Conservation (phyloP, 2,797 vertebrate species). For the Sebastolobus alascanus region DNA sequence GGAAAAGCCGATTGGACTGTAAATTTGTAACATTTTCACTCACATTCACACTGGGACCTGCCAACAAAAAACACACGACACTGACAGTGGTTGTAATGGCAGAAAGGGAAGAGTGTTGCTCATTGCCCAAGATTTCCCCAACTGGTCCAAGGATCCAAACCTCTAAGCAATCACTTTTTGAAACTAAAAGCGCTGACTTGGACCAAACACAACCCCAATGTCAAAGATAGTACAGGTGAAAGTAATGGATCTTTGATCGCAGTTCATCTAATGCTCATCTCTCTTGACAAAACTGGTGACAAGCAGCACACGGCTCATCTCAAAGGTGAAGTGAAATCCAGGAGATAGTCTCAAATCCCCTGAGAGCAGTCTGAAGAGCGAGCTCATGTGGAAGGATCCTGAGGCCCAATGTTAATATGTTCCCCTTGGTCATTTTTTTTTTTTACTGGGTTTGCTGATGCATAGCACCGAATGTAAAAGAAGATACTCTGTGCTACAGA, state of each 20-base stretch:
- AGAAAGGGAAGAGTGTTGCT: background rate
- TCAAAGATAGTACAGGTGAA: conserved; percentile 14
- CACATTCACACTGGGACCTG: background rate
- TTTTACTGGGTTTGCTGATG: background rate
- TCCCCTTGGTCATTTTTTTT: conserved; percentile 16
- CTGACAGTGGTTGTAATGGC: background rate
- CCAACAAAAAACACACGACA: background rate
- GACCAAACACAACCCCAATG: conserved; percentile 19
- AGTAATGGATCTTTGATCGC: background rate
- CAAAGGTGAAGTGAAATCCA: conserved; percentile 29
- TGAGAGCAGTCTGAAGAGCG: background rate
- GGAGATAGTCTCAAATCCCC: conserved; percentile 21
- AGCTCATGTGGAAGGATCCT: conserved; percentile 3
- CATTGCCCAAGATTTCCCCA: conserved; percentile 6
- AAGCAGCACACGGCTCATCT: conserved; percentile 16
- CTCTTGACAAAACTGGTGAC: conserved; percentile 13
- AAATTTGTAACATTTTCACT: background rate
- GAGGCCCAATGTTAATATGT: conserved; percentile 29
- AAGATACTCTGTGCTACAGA: background rate
- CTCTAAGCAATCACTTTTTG: conserved; percentile 9
- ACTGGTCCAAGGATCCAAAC: background rate
- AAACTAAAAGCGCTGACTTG: conserved; percentile 19
- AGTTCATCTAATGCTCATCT: conserved; percentile 19
- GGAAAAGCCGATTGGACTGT: background rate
- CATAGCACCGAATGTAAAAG: background rate